phyloP scores from a whole-genome alignment of 1,140 invertebrate genomes.

The Calycopis cecrops region DNA sequence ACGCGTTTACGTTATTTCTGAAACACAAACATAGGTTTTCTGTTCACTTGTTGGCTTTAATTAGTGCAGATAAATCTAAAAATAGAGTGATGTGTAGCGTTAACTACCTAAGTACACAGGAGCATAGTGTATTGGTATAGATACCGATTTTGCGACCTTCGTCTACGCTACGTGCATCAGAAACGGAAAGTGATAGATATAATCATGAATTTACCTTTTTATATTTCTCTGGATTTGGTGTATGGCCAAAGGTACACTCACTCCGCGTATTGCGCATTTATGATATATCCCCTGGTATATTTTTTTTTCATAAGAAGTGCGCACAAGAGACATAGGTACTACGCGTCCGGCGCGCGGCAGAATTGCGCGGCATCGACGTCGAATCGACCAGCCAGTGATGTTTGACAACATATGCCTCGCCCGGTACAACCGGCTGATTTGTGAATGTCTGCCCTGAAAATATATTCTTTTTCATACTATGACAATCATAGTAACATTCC shows the following conservation, averaged over 20 bases:
- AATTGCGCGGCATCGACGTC: slow-evolving; percentile 66
- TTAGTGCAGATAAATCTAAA: no score
- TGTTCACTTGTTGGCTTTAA: not conserved
- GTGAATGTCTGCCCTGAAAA: no score
- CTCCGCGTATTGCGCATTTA: slow-evolving; percentile 54
- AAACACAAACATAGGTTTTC: no score
- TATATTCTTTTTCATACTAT: no score
- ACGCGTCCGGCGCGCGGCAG: slow-evolving; percentile 63
- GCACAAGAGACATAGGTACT: slow-evolving; percentile 47
- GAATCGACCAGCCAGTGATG: slow-evolving; percentile 36
- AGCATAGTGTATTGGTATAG: no score
- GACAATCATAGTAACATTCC: no score
- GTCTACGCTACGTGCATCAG: no score
- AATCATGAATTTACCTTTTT: not conserved
- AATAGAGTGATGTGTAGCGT: not conserved
- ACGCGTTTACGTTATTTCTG: no score
- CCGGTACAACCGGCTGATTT: not conserved
- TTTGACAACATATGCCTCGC: not conserved
- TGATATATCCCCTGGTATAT: slow-evolving; percentile 32
- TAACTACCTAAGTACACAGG: no score
- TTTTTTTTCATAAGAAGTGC: slow-evolving; percentile 54
- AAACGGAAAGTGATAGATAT: not conserved
- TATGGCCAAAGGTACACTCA: slow-evolving; percentile 38
- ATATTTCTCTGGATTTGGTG: slow-evolving; percentile 30
- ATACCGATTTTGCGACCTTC: no score